These are phyloP conservation scores for Dromius quadrimaculatus DNA, from an alignment of 2,888 invertebrate genomes.

Conservation along the genomic window DNA sequence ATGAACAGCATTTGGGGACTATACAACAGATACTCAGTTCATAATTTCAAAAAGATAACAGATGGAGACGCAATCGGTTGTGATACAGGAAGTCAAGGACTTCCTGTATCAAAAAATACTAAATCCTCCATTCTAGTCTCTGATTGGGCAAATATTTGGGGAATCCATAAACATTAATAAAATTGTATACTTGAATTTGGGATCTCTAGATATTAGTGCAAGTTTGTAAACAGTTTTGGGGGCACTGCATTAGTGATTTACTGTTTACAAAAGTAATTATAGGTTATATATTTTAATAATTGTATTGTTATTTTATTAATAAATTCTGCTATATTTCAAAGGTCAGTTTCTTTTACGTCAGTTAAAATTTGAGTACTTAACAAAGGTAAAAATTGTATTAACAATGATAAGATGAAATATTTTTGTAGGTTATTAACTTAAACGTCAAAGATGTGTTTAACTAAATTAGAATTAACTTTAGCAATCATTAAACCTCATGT, in stretches of 20 bases:
- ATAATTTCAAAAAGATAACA: conserved; percentile 85
- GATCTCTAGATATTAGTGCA: conserved; percentile 12
- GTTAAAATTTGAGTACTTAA: neutral
- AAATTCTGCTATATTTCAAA: neutral
- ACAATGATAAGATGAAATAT: too few species aligned
- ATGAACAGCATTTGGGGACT: conserved; percentile 95
- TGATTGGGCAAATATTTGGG: conserved; percentile 41
- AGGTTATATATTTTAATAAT: conserved; percentile 19
- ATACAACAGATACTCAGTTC: conserved; percentile 89
- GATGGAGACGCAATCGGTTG: conserved; percentile 67
- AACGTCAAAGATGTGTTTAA: conserved; percentile 27
- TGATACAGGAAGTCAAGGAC: conserved; percentile 54
- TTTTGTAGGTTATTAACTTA: neutral
- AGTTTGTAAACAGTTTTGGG: neutral
- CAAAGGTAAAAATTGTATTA: neutral
- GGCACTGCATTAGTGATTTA: neutral
- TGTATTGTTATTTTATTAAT: conserved; percentile 31
- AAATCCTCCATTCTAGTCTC: conserved; percentile 43
- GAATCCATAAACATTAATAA: conserved; percentile 32
- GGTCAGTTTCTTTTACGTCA: neutral
- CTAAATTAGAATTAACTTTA: conserved; percentile 78
- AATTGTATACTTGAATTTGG: neutral
- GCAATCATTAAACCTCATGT: conserved; percentile 91
- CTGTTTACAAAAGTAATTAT: neutral
- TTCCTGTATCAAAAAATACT: conserved; percentile 29